Evolutionary conservation across 2,888 invertebrate species (phyloP), one percentile per base, ranked within the genome.

Genomic region (Coleophora flavipennella): DNA sequence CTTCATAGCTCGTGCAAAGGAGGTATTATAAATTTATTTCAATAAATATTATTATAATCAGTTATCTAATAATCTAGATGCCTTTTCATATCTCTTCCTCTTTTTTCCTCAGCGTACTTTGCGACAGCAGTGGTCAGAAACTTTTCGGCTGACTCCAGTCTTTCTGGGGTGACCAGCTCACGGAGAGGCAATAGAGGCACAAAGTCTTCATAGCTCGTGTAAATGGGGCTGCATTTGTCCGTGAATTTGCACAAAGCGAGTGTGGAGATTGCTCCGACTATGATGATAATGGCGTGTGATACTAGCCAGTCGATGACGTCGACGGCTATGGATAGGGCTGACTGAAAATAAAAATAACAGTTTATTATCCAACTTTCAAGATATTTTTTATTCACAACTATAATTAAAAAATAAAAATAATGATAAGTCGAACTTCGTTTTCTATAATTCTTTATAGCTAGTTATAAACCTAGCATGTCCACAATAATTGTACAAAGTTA

Each of bases 101-200:
- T 44, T 42, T 36, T 47, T 51, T 32, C 43, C 50, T 61, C 50
- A 0, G 53, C 51, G 37, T 87, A 89, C 51, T 85, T 86, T 31
- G 85, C 81, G 28, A 89, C 63, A 3, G 88, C 88, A 31, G 71
- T 77, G 33, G 75, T 59, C 0, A 89, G 72, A 34, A 88, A 68
- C 8, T 68, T 59, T 3, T 87, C 80, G 0, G 86, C 84, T 1
- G 75, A 68, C 2, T 86, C 74, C 31, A 89, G 55, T 35, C 72
- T 74, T 35, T 88, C 87, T 4, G 86, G 81, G 0, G 85, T 86
- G 36, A 87, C 77, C 38, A 79, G 66, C 1, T 74, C 61, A 10
- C 80, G 62, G 26, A 87, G 69, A 12, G 86, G 51, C 1, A 51
- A 46, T 2, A 59, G 42, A 1, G 57, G 57, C 8, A 59, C 39